phyloP scores from a whole-genome alignment of 1,140 invertebrate species.

The Adelges cooleyi region DNA sequence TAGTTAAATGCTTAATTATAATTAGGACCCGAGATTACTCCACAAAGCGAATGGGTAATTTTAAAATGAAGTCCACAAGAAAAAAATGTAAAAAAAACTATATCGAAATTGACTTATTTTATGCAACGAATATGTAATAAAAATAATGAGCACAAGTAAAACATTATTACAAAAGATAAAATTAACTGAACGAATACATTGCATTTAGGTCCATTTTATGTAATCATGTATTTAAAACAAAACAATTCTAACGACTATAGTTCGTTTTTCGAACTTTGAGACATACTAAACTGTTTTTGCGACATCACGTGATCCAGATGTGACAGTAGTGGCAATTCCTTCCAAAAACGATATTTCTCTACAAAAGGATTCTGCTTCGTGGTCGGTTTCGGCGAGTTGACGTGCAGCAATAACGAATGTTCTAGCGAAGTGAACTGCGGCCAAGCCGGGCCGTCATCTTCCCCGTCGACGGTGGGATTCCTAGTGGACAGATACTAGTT shows the following conservation, averaged over 20 bases:
- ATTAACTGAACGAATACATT: too few species aligned
- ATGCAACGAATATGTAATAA: too few species aligned
- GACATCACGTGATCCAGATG: neutral
- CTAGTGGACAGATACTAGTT: neutral
- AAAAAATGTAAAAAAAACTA: too few species aligned
- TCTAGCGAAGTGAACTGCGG: neutral
- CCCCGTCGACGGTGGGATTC: neutral
- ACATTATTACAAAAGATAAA: too few species aligned
- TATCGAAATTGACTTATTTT: too few species aligned
- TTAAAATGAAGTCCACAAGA: too few species aligned
- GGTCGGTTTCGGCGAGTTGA: neutral
- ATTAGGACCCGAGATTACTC: too few species aligned
- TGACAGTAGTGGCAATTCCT: neutral
- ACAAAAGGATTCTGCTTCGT: neutral
- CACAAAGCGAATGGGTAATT: too few species aligned
- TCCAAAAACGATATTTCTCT: slow-evolving; percentile 3
- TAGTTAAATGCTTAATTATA: too few species aligned
- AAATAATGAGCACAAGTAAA: too few species aligned
- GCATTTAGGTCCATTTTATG: too few species aligned
- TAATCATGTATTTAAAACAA: too few species aligned
- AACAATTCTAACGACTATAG: neutral
- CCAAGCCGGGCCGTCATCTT: neutral
- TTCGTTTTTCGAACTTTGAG: neutral
- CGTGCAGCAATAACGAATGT: neutral
- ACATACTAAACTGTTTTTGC: neutral